Evolutionary conservation across 2,113 vertebrate species (phyloP), one percentile per base, ranked within the genome.

Genomic region (Thinocorus orbignyianus): DNA sequence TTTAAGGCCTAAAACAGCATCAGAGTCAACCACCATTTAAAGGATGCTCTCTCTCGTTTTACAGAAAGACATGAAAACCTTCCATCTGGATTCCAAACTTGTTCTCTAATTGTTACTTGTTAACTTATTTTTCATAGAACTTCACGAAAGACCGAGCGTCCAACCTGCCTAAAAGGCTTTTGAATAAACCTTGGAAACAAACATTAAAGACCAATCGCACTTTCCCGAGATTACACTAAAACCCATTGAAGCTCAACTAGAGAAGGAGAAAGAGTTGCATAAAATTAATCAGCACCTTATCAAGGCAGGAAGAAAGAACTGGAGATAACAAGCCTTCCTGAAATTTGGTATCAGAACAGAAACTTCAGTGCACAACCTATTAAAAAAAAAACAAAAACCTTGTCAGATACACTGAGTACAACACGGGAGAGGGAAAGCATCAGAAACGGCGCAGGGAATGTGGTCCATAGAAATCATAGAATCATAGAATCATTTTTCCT

Each of bases 241-340:
- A 88, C 52, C 19, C 69, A 91, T 85, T 89, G 88, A 88, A 81
- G 80, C 95, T 81, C 90, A 69, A 69, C 80, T 33, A 89, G 93
- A 96, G 85, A 96, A 95, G 92, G 77, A 57, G 62, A 79, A 49
- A 84, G 61, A 82, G 91, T 54, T 94, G 92, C 83, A 89, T 81
- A 86, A 94, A 94, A 95, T 89, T 97, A 87, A 97, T 94, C 95
- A 73, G 93, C 60, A 87, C 80, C 91, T 96, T 97, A 97, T 96
- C 91, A 82, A 87, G 88, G 31, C 89, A 86, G 61, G 77, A 91
- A 89, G 66, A 93, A 97, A 84, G 80, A 87, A 79, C 33, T 81
- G 61, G 19, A 89, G 86, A 93, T 93, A 94, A 93, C 52, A 80
- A 78, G 57, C 46, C 60, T 88, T 90, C 72, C 57, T 81, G 73